A percentile compares a stretch with the other conserved stretches of the same genome.
phyloP scores from a whole-genome alignment of 1,140 invertebrate genomes.

The Leptinotarsa defecta region DNA sequence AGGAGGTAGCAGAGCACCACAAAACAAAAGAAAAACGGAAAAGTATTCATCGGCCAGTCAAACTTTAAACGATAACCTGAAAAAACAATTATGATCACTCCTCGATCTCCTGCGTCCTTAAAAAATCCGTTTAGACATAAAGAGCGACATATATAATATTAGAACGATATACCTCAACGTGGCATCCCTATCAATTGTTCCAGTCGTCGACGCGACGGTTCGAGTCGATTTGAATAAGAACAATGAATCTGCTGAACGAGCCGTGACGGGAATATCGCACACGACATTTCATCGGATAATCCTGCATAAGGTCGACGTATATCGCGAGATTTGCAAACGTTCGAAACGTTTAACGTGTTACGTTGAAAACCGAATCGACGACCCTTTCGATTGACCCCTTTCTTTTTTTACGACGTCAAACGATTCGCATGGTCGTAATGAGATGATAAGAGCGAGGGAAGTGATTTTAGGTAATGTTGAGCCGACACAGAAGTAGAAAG shows the following conservation, averaged over 20 bases:
- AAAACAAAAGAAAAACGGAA: no score
- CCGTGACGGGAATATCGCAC: slow-evolving; percentile 14
- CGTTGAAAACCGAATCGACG: neutral
- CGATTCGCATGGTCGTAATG: neutral
- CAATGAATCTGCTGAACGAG: slow-evolving; percentile 16
- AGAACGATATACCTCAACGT: neutral
- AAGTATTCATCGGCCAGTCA: no score
- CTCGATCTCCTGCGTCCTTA: no score
- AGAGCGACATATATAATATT: neutral
- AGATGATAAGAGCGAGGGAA: no score
- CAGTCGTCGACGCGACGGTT: neutral
- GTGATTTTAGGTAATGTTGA: no score
- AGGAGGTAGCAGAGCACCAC: no score
- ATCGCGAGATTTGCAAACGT: neutral
- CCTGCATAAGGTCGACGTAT: neutral
- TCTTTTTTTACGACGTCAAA: neutral
- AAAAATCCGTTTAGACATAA: neutral
- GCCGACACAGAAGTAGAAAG: no score
- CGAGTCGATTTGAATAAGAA: slow-evolving; percentile 22
- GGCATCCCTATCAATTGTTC: slow-evolving; percentile 13
- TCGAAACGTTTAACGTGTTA: slow-evolving; percentile 3
- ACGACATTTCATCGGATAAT: slow-evolving; percentile 14
- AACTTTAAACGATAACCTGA: no score
- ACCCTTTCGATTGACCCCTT: neutral
- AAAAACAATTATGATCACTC: no score